phyloP scores from a whole-genome alignment of 2,113 vertebrate genomes.

The Naja naja region DNA sequence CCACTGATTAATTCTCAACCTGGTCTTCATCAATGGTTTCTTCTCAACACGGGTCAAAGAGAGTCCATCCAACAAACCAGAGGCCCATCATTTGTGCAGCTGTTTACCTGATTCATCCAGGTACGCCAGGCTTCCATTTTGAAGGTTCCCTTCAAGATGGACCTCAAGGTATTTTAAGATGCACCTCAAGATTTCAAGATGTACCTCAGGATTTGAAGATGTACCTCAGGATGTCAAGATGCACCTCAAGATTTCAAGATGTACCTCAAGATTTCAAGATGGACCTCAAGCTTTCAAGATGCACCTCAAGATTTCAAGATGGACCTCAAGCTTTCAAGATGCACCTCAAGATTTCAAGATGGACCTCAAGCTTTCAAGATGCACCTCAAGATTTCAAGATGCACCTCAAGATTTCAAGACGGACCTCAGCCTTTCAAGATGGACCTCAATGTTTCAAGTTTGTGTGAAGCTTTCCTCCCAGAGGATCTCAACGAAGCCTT shows the following conservation, averaged over 20 bases:
- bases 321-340: too few species aligned
- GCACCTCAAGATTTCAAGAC: too few species aligned
- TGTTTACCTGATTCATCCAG: not conserved
- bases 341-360: too few species aligned
- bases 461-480: not conserved
- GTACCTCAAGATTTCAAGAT: too few species aligned
- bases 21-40: not conserved
- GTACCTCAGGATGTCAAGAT: not conserved
- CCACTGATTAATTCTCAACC: not conserved
- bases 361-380: too few species aligned
- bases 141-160: not conserved
- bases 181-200: too few species aligned
- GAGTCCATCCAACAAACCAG: not conserved
- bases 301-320: too few species aligned
- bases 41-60: not conserved
- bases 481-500: not conserved
- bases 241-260: fast-evolving
- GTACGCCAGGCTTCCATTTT: not conserved
- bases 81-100: not conserved
- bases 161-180: too few species aligned
- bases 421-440: not conserved
- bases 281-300: too few species aligned
- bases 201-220: too few species aligned
- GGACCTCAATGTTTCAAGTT: not conserved
- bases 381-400: not conserved